Conservation (phyloP, 2,113 vertebrate genomes). For the Oreocharis arfaki region DNA sequence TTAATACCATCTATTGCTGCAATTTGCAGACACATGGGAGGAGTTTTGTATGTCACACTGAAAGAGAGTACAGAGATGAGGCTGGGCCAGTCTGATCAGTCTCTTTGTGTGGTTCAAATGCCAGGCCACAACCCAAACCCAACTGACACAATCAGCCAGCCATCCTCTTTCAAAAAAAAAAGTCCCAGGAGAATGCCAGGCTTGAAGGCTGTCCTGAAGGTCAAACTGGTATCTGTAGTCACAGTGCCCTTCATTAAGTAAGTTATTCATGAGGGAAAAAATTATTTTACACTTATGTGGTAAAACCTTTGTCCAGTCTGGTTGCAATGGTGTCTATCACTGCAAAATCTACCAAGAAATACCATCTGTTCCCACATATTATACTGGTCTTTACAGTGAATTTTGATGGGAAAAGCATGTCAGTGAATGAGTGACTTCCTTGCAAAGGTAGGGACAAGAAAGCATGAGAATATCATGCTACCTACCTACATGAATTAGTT, state of each 20-base stretch:
- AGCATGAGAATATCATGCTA: rapidly evolving
- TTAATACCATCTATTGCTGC: not conserved
- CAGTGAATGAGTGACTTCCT: not conserved
- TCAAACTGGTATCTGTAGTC: not conserved
- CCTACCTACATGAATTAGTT: not conserved
- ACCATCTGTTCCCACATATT: not conserved
- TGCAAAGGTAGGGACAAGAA: not conserved
- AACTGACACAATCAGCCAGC: not conserved
- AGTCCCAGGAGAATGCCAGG: not conserved
- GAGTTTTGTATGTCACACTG: not conserved
- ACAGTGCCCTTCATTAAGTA: not conserved
- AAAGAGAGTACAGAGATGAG: not conserved
- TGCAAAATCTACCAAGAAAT: not conserved
- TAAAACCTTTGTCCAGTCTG: not conserved
- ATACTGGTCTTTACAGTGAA: not conserved
- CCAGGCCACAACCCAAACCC: not conserved
- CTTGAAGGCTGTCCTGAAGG: not conserved
- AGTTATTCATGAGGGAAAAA: not conserved
- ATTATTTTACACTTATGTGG: not conserved
- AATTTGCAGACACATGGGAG: not conserved
- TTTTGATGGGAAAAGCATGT: not conserved
- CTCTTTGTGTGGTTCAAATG: not conserved
- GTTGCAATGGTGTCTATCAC: not conserved
- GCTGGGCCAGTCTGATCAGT: not conserved
- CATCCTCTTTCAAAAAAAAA: not conserved